These are phyloP conservation scores for Acipenser oxyrinchus DNA, from an alignment of 2,797 vertebrate genomes.

Conservation along the genomic window DNA sequence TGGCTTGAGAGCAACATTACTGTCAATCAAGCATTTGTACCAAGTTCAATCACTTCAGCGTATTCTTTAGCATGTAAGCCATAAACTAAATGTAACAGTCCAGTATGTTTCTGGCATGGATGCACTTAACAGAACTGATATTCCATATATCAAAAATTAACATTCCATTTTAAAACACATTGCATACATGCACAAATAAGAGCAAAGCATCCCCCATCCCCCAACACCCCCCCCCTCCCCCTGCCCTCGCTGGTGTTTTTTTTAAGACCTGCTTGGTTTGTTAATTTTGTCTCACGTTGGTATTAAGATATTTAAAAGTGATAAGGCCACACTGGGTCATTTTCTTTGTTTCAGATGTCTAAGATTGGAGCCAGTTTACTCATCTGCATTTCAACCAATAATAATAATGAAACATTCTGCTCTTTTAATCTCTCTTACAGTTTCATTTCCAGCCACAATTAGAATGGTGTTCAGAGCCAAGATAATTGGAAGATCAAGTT, in stretches of 20 bases:
- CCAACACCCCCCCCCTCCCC: too few relatives aligned
- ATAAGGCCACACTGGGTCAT: too few relatives aligned
- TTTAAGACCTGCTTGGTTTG: too few relatives aligned
- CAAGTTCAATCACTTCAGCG: background rate
- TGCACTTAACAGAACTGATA: background rate
- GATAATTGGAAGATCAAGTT: background rate
- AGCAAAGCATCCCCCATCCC: too few relatives aligned
- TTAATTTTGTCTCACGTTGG: too few relatives aligned
- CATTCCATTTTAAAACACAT: background rate
- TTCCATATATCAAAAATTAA: background rate
- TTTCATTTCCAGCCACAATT: background rate
- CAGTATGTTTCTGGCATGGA: background rate
- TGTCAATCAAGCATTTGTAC: background rate
- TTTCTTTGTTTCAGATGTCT: too few relatives aligned
- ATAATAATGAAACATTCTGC: background rate
- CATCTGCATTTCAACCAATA: background rate
- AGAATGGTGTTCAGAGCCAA: slow-evolving; percentile 5
- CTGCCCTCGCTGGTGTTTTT: too few relatives aligned
- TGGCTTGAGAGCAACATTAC: background rate
- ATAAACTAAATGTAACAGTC: background rate
- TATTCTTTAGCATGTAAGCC: background rate
- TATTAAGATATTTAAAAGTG: too few relatives aligned
- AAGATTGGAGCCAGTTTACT: too few relatives aligned
- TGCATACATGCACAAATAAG: background rate
- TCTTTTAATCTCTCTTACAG: background rate